phyloP scores from a whole-genome alignment of 1,140 invertebrate species.

The Lamellibrachia luymesi region DNA sequence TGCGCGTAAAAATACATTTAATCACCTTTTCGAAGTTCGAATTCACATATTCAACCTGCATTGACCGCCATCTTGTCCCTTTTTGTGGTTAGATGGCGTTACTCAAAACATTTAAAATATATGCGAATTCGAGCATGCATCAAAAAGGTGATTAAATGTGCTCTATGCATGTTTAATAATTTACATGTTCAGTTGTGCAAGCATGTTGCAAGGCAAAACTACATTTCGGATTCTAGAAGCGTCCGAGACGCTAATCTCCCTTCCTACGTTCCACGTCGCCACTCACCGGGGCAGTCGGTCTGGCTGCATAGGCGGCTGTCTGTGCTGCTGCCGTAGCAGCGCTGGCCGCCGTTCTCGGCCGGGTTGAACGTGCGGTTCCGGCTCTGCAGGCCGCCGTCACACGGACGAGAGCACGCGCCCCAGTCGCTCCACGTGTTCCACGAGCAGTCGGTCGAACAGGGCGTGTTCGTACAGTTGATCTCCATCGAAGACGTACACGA shows the following conservation, averaged over 20 bases:
- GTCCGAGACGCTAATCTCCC: neutral
- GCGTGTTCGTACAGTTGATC: neutral
- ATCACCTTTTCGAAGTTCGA: too few species aligned
- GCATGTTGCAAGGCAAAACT: too few species aligned
- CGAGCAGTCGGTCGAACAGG: neutral
- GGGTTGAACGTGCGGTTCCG: slow-evolving; percentile 13
- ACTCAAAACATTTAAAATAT: too few species aligned
- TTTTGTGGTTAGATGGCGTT: too few species aligned
- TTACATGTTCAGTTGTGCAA: too few species aligned
- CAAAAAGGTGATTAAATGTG: too few species aligned
- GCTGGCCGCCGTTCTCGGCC: slow-evolving; percentile 32
- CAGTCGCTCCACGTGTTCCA: slow-evolving; percentile 27
- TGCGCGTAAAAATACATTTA: too few species aligned
- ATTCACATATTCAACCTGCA: too few species aligned
- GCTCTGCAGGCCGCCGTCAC: slow-evolving; percentile 15
- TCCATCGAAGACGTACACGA: neutral
- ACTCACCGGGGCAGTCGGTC: slow-evolving; percentile 32
- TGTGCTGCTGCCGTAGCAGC: slow-evolving; percentile 34
- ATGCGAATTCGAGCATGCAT: too few species aligned
- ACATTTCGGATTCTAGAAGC: too few species aligned
- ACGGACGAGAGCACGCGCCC: slow-evolving; percentile 20
- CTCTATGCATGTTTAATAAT: too few species aligned
- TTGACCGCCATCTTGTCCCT: too few species aligned
- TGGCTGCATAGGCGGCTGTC: slow-evolving; percentile 32
- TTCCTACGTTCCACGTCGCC: neutral